These are phyloP conservation scores for Hystrix cristata DNA, from an alignment of 2,113 vertebrate species.

Conservation along the genomic window DNA sequence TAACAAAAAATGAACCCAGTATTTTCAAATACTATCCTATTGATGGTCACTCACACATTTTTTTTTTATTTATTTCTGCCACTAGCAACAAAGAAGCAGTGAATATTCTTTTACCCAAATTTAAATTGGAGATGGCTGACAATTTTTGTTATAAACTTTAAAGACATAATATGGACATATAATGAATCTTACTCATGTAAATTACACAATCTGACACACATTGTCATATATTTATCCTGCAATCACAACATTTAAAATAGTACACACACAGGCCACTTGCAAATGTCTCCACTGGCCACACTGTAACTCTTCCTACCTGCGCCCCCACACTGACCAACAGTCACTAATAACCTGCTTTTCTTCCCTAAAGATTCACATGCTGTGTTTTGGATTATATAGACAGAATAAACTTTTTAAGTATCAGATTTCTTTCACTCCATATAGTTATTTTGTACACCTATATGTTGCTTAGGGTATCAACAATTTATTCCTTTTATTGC, in stretches of 20 bases:
- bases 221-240: background rate
- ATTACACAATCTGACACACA: background rate
- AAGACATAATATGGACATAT: background rate
- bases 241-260: background rate
- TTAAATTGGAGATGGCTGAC: background rate
- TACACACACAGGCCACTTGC: background rate
- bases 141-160: background rate
- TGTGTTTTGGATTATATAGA: background rate
- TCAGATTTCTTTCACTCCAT: background rate
- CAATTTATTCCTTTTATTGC: background rate
- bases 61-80: background rate
- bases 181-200: background rate
- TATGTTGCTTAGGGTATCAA: background rate
- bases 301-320: background rate
- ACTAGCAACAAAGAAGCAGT: background rate
- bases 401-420: background rate
- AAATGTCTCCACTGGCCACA: background rate
- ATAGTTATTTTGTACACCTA: background rate
- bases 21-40: background rate
- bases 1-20: background rate
- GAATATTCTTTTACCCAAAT: background rate
- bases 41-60: background rate
- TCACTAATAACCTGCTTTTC: background rate
- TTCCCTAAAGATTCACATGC: background rate
- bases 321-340: background rate